Conservation (phyloP, 2,113 vertebrate species). For the Periophthalmodon schlosseri region DNA sequence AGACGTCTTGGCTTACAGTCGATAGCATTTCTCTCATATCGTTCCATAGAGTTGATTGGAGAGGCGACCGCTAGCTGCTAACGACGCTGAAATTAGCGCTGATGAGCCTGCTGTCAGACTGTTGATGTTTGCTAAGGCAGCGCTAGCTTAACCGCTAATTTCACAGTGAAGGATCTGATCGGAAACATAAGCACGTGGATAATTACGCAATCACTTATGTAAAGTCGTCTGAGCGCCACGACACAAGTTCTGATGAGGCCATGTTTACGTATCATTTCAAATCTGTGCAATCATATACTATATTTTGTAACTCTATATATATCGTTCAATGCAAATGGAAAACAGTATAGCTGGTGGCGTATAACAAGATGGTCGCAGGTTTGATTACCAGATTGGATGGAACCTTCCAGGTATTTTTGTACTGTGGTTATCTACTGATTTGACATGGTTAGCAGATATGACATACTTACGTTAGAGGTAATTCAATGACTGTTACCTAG, state of each 20-base stretch:
- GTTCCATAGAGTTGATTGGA: conserved; percentile 33
- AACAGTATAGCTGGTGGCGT: not conserved
- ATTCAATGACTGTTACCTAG: too few species aligned
- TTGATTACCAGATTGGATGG: not conserved
- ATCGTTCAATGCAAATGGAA: not conserved
- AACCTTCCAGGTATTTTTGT: too few species aligned
- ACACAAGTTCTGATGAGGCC: conserved; percentile 3
- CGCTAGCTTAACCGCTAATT: conserved; percentile 13
- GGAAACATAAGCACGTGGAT: conserved; percentile 13
- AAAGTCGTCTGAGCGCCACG: not conserved
- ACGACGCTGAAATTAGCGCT: conserved; percentile 33
- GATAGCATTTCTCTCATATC: not conserved
- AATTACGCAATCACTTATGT: conserved; percentile 35
- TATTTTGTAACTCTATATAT: not conserved
- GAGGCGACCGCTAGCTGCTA: conserved; percentile 16
- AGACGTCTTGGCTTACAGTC: not conserved
- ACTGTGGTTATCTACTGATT: too few species aligned
- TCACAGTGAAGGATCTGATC: conserved; percentile 20
- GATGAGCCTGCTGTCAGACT: conserved; percentile 30
- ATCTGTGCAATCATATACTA: conserved; percentile 8
- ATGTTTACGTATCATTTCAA: conserved; percentile 5
- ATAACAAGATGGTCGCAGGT: not conserved
- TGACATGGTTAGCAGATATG: too few species aligned
- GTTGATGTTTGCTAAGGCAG: conserved; percentile 42
- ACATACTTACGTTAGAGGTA: too few species aligned